Percentiles rank a stretch among this genome's conserved stretches.
phyloP scores from a whole-genome alignment of 2,797 vertebrate species.

The Xenopus petersii region DNA sequence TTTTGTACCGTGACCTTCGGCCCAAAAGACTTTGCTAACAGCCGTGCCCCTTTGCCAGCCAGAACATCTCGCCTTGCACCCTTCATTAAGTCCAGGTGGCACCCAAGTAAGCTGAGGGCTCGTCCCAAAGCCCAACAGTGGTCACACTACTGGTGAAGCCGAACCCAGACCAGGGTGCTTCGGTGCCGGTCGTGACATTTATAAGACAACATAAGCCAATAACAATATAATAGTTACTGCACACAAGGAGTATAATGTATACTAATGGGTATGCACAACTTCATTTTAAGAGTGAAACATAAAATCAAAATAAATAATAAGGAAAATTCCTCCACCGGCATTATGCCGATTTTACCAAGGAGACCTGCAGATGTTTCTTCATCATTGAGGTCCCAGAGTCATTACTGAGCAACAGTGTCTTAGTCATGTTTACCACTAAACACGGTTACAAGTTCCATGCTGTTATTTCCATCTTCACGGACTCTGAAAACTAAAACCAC shows the following conservation, averaged over 20 bases:
- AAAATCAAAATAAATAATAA: neutral
- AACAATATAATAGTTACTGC: neutral
- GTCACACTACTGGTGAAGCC: too few relatives aligned
- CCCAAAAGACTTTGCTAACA: too few relatives aligned
- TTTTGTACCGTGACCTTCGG: too few relatives aligned
- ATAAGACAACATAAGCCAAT: too few relatives aligned
- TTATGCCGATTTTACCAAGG: too few relatives aligned
- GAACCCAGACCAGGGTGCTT: too few relatives aligned
- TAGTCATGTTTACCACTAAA: conserved; percentile 23
- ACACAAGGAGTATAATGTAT: neutral
- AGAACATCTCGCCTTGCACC: too few relatives aligned
- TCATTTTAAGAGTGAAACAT: conserved; percentile 1
- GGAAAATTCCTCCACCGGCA: neutral
- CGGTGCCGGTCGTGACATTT: too few relatives aligned
- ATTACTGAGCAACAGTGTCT: conserved; percentile 9
- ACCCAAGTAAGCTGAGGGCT: too few relatives aligned
- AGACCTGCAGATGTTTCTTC: conserved; percentile 21
- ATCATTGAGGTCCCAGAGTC: conserved; percentile 1
- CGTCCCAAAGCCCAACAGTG: too few relatives aligned
- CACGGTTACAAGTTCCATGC: conserved; percentile 7
- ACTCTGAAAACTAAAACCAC: conserved; percentile 9
- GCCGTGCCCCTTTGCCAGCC: too few relatives aligned
- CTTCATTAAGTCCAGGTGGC: too few relatives aligned
- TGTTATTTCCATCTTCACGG: conserved; percentile 15
- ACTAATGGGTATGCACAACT: neutral